phyloP scores from a whole-genome alignment of 2,797 vertebrate species.

The Pipistrellus kuhlii region DNA sequence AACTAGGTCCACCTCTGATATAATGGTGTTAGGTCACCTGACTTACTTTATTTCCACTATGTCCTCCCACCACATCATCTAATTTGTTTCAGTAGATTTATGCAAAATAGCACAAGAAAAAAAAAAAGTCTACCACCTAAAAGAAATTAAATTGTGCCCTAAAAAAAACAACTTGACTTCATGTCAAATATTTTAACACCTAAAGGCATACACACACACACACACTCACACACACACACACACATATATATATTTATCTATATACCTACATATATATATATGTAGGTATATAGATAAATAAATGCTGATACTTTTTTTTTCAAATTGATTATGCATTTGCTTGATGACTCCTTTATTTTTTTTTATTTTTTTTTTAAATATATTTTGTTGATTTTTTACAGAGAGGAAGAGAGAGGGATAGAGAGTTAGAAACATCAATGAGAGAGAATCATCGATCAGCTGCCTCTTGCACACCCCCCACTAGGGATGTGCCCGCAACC shows the following conservation, averaged over 20 bases:
- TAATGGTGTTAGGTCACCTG: neutral
- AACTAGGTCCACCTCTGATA: neutral
- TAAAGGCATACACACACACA: neutral
- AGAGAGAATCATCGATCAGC: too few relatives aligned
- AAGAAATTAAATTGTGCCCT: neutral
- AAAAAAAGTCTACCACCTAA: neutral
- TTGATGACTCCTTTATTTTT: constrained; percentile 16
- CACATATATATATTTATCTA: too few relatives aligned
- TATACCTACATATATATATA: too few relatives aligned
- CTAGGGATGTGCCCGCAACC: too few relatives aligned
- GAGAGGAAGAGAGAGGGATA: too few relatives aligned
- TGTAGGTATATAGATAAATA: neutral
- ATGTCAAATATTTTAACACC: neutral
- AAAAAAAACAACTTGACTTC: constrained; percentile 14
- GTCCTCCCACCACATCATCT: neutral
- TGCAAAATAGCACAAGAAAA: neutral
- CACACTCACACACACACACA: too few relatives aligned
- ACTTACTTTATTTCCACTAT: neutral
- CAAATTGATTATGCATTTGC: neutral
- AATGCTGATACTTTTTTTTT: neutral
- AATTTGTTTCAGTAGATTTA: neutral
- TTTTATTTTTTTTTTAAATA: neutral
- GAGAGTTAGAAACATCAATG: too few relatives aligned
- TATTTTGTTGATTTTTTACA: too few relatives aligned
- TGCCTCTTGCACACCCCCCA: too few relatives aligned